phyloP scores from a whole-genome alignment of 2,113 vertebrate species.

The Crypturellus undulatus region DNA sequence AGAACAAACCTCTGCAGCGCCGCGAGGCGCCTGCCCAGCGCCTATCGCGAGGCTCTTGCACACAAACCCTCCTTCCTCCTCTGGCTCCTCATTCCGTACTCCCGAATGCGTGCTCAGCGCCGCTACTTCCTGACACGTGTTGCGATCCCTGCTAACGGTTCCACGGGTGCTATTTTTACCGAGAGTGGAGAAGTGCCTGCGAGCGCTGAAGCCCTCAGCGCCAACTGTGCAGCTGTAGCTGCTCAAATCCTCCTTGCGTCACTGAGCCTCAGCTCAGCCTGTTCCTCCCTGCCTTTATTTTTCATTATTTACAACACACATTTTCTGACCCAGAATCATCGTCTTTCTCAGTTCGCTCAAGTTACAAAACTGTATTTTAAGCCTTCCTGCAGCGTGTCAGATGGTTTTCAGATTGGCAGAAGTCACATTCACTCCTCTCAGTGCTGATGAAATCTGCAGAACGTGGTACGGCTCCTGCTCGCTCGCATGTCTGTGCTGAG shows the following conservation, averaged over 20 bases:
- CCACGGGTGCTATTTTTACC: constrained; percentile 9
- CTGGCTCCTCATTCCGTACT: not conserved
- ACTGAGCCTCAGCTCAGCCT: not conserved
- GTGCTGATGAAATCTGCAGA: not conserved
- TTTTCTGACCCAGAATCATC: not conserved
- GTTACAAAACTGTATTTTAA: not conserved
- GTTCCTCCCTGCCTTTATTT: not conserved
- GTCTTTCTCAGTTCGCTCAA: not conserved
- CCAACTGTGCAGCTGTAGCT: constrained; percentile 26
- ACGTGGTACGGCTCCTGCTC: not conserved
- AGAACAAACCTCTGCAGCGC: accelerated
- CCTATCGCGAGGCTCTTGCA: not conserved
- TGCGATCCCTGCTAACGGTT: not conserved
- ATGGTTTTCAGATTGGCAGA: not conserved
- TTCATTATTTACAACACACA: constrained; percentile 27
- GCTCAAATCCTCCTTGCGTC: not conserved
- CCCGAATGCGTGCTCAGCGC: not conserved
- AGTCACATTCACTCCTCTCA: not conserved
- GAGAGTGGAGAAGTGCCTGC: constrained; percentile 28
- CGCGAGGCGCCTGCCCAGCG: not conserved
- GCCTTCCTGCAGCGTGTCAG: accelerated
- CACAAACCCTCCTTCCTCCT: accelerated
- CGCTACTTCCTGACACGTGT: not conserved
- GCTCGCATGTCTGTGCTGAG: not conserved
- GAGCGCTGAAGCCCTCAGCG: not conserved